Conservation (phyloP, 2,888 invertebrate genomes). For the Amphipyra tragopoginis region DNA sequence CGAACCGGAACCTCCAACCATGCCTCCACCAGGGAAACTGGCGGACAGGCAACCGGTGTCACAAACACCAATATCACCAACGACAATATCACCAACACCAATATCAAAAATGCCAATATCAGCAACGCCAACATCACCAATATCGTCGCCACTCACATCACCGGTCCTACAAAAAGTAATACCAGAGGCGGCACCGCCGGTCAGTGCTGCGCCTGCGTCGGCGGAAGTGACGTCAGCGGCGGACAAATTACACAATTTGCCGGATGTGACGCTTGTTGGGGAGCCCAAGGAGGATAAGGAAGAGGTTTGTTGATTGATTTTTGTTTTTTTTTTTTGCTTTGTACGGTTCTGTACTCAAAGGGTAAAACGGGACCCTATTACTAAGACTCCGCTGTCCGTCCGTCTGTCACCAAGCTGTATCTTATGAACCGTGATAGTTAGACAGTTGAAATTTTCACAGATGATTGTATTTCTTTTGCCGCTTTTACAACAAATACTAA, state of each 20-base stretch:
- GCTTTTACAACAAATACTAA: too few species aligned
- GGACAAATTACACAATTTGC: slow-evolving; percentile 67
- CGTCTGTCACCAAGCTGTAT: too few species aligned
- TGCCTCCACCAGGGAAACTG: slow-evolving; percentile 14
- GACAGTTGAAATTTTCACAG: too few species aligned
- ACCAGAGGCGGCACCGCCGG: slow-evolving; percentile 23
- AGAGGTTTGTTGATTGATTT: slow-evolving; percentile 62
- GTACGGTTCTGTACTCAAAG: too few species aligned
- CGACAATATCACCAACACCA: neutral
- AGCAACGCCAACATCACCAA: neutral
- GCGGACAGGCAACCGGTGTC: slow-evolving; percentile 4
- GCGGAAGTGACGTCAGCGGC: slow-evolving; percentile 29
- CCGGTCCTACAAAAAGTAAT: neutral
- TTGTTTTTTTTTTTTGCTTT: too few species aligned
- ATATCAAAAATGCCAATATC: neutral
- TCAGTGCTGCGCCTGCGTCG: slow-evolving; percentile 22
- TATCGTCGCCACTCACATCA: neutral
- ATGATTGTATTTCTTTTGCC: too few species aligned
- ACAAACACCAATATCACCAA: neutral
- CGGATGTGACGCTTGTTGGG: slow-evolving; percentile 81
- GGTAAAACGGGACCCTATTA: too few species aligned
- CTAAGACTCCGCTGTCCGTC: too few species aligned
- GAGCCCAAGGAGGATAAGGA: slow-evolving; percentile 76
- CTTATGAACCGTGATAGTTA: too few species aligned
- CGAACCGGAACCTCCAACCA: slow-evolving; percentile 19